These are phyloP conservation scores for Gonocerus acuteangulatus DNA, from an alignment of 2,888 invertebrate species.

Conservation along the genomic window DNA sequence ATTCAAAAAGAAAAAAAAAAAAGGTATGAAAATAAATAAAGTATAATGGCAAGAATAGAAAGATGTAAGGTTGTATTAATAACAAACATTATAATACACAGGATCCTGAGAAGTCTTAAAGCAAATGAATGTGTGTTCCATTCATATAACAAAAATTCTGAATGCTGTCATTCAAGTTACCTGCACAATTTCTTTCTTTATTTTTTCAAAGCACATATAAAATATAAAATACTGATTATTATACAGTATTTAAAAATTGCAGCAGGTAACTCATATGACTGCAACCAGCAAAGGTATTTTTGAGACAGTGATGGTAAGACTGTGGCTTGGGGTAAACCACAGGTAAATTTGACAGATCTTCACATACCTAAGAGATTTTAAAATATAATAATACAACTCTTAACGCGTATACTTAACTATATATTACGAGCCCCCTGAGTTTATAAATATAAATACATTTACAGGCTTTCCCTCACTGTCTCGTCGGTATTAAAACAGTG, in stretches of 20 bases:
- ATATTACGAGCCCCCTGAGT: neutral
- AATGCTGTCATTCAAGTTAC: slow-evolving; percentile 1
- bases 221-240: slow-evolving; percentile 23
- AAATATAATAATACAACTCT: neutral
- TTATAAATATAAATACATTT: slow-evolving; percentile 1
- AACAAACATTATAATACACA: slow-evolving; percentile 10
- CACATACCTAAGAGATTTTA: neutral
- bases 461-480: slow-evolving; percentile 18
- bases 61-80: neutral
- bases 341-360: neutral
- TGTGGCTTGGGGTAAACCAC: slow-evolving; percentile 1
- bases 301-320: slow-evolving; percentile 17
- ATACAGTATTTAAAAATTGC: slow-evolving; percentile 13
- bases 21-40: neutral
- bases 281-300: neutral
- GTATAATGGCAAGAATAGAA: neutral
- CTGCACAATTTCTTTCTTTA: neutral
- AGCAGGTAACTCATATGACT: neutral
- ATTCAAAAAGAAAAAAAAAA: neutral
- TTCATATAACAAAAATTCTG: slow-evolving; percentile 7
- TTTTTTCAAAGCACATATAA: slow-evolving; percentile 17
- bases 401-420: neutral
- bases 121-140: slow-evolving; percentile 20
- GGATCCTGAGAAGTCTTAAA: slow-evolving; percentile 24
- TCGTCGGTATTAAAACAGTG: slow-evolving; percentile 21